Conservation (phyloP, 1,140 invertebrate species). For the Laodelphax striatellus region DNA sequence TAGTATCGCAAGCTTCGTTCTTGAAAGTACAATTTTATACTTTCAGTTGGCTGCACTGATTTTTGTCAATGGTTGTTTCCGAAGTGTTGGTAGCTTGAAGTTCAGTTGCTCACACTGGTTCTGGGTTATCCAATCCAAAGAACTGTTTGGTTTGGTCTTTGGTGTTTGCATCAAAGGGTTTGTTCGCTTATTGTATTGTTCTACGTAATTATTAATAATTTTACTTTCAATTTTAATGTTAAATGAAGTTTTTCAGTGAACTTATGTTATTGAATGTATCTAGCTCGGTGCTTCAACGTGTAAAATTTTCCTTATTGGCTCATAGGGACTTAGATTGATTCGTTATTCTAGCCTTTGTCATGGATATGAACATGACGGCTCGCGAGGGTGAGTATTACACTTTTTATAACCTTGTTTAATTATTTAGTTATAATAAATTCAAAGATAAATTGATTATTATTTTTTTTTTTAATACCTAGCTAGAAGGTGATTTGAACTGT, state of each 20-base stretch:
- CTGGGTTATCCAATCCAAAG: too few relatives aligned
- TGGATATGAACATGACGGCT: conserved; percentile 3
- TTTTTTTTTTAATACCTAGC: too few relatives aligned
- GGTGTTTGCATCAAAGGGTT: neutral
- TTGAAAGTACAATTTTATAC: too few relatives aligned
- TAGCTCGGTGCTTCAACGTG: neutral
- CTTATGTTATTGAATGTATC: neutral
- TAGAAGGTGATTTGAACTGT: too few relatives aligned
- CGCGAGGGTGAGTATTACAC: neutral
- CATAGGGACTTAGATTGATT: neutral
- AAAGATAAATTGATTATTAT: too few relatives aligned
- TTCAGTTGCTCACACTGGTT: too few relatives aligned
- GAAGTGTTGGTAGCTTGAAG: too few relatives aligned
- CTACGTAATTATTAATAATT: neutral
- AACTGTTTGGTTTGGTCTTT: neutral
- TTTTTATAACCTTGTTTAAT: neutral
- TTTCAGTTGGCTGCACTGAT: too few relatives aligned
- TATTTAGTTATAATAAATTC: neutral
- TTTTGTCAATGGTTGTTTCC: too few relatives aligned
- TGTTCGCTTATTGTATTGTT: neutral
- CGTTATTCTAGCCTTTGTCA: neutral
- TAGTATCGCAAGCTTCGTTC: too few relatives aligned
- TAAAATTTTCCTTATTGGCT: neutral
- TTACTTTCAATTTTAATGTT: neutral
- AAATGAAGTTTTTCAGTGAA: neutral